Base-by-base conservation (phyloP, 1,140 invertebrate species). In the Schlechtendalia chinensis region DNA sequence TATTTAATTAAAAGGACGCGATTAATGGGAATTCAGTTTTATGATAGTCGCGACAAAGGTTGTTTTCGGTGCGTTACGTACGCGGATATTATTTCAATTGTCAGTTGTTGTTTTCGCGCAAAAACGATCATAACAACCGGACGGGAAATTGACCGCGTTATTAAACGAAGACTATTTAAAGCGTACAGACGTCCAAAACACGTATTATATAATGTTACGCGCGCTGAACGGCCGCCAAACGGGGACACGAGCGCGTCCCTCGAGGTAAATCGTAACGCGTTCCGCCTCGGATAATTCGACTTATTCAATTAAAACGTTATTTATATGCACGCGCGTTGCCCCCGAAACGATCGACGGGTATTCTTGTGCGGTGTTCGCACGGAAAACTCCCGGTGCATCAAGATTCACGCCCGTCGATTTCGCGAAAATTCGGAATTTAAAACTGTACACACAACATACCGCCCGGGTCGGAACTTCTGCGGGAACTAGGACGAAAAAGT, bases 201-300 rank as follows among this genome's bases (percentile, higher is more conserved):
- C n/a, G 8, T 39, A 39, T 39, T 39, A 39, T 39, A 39, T 39
- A 39, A 39, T 39, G 8, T 8, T 39, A 39, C 8, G 2, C 22
- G 27, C 27, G 24, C 61, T 65, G 61, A 65, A 65, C 59, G 61
- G n/a, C 29, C 17, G 61, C 29, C 61, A 65, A 39, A 65, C 27
- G 19, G 27, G 61, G 16, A 11, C 29, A 6, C 24, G 8, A 17
- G 27, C 59, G 1, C 1, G 3, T 19, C 3, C 32, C 63, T 6
- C 17, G 11, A 5, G 63, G 39, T 45, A 14, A 45, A 32, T 63
- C 29, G 29, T 10, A 32, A 65, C 4, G 17, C 2, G 61, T 65
- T 65, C 61, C 61, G 29, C 61, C 8, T 65, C 8, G 29, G 29
- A 65, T 3, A 27, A 16, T 2, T 29, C 16, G 17, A 14, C 27